Evolutionary conservation across 2,113 vertebrate genomes (phyloP).

Genomic region (Excalfactoria chinensis): DNA sequence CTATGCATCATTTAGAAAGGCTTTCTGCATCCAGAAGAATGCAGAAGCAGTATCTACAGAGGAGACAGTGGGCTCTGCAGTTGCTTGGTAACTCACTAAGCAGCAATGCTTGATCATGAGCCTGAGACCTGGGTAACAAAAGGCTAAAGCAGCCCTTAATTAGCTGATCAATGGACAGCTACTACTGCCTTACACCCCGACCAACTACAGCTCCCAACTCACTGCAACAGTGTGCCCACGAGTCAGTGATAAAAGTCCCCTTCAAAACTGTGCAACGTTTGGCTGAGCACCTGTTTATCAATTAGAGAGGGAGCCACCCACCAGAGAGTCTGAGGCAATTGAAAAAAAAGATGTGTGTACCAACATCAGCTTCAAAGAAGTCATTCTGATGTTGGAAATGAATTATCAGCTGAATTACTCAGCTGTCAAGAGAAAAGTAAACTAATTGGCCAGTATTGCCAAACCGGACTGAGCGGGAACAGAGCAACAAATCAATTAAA

Average conservation of each 20-base stretch:
- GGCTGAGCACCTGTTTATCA: background rate
- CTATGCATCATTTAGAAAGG: background rate
- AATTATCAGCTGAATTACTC: background rate
- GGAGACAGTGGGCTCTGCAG: background rate
- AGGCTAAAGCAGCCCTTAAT: constrained; percentile 28
- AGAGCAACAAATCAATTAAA: background rate
- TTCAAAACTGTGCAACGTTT: background rate
- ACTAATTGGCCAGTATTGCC: background rate
- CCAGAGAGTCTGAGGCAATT: background rate
- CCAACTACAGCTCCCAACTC: background rate
- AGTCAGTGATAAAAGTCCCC: background rate
- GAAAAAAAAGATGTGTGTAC: background rate
- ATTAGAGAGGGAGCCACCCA: background rate
- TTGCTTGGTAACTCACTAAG: constrained; percentile 15
- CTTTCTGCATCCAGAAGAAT: background rate
- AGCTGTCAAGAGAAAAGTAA: background rate
- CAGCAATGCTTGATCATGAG: background rate
- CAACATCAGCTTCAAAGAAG: background rate
- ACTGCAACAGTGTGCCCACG: background rate
- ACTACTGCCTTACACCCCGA: background rate
- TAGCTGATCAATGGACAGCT: background rate
- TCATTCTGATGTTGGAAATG: background rate
- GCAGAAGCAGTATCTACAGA: background rate
- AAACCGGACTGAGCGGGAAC: background rate
- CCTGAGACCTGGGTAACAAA: background rate